Conservation (phyloP, 2,113 vertebrate species). For the Thunnus maccoyii region DNA sequence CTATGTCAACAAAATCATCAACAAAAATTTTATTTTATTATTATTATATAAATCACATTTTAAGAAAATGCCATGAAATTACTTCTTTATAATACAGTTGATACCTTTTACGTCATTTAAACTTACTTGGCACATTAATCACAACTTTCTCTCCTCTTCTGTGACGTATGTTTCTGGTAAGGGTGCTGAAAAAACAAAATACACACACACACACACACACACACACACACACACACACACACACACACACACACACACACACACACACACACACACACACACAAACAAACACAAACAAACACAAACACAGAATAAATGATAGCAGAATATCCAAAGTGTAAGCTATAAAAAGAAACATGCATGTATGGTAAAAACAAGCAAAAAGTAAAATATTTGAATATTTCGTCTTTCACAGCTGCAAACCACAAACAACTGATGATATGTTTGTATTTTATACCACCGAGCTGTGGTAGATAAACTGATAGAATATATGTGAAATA, state of each 20-base stretch:
- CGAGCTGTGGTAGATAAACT: too few species aligned
- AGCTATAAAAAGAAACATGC: neutral
- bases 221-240: neutral
- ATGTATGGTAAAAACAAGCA: neutral
- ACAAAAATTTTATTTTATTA: neutral
- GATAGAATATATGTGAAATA: too few species aligned
- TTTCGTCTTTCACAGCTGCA: too few species aligned
- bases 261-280: neutral
- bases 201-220: neutral
- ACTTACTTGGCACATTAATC: conserved; percentile 98
- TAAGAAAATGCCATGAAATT: too few species aligned
- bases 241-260: neutral
- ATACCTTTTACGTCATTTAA: neutral
- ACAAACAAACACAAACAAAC: neutral
- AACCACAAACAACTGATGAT: too few species aligned
- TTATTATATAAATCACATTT: neutral
- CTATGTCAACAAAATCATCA: too few species aligned
- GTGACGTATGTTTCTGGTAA: conserved; percentile 97
- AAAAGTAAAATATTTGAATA: too few species aligned
- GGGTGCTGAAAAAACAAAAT: conserved; percentile 85
- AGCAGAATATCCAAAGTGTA: too few species aligned
- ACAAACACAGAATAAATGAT: too few species aligned
- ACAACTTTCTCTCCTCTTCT: conserved; percentile 96
- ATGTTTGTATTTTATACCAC: too few species aligned
- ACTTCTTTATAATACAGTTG: too few species aligned